A percentile compares a stretch with the other conserved stretches of the same genome.
These are phyloP conservation scores for Nasua narica DNA, from an alignment of 2,797 vertebrate species.

Conservation along the genomic window DNA sequence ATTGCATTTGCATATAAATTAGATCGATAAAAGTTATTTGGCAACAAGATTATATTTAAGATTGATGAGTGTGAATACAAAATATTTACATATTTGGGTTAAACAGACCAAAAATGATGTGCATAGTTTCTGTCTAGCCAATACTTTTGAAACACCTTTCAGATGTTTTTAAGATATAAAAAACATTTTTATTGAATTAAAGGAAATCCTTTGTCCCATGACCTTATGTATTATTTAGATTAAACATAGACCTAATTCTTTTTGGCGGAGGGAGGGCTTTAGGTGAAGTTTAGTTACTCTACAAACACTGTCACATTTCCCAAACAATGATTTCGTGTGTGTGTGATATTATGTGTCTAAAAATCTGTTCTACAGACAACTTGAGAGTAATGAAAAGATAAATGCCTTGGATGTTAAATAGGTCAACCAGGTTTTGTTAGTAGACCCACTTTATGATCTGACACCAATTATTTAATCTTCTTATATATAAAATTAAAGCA, in stretches of 20 bases:
- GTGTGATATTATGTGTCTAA: neutral
- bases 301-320: neutral
- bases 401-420: neutral
- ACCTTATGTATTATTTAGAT: neutral
- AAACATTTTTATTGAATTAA: neutral
- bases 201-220: neutral
- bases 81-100: neutral
- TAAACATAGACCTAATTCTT: neutral
- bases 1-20: neutral
- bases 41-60: neutral
- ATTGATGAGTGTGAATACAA: neutral
- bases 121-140: neutral
- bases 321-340: neutral
- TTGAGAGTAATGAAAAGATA: neutral
- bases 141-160: neutral
- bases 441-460: neutral
- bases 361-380: neutral
- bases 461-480: neutral
- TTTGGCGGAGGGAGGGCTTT: neutral
- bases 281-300: neutral
- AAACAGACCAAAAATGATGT: neutral
- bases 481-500: neutral
- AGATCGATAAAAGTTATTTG: neutral
- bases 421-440: neutral
- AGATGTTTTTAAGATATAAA: neutral